phyloP scores from a whole-genome alignment of 2,113 vertebrate species.

The Trochalopteron elliotii region DNA sequence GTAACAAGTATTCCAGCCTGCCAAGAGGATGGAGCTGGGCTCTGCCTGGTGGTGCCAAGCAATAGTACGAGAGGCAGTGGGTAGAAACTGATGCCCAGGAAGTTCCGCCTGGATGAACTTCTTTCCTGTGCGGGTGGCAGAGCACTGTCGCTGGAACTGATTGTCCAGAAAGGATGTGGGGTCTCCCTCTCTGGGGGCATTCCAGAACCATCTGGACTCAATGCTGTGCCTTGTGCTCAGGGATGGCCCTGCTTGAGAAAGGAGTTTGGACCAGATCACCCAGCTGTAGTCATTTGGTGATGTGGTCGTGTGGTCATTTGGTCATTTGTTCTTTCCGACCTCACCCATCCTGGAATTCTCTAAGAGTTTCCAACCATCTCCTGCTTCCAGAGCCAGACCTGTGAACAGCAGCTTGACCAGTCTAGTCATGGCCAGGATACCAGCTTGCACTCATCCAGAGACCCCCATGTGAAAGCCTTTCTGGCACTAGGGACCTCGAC shows the following conservation, averaged over 20 bases:
- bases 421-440: not conserved
- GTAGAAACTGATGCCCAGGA: not conserved
- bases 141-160: not conserved
- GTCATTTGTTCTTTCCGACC: not conserved
- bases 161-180: not conserved
- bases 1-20: not conserved
- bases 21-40: not conserved
- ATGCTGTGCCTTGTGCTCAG: not conserved
- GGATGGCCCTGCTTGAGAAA: not conserved
- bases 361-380: fast-evolving
- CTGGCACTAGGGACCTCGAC: fast-evolving
- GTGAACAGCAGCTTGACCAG: not conserved
- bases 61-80: not conserved
- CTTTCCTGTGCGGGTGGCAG: not conserved
- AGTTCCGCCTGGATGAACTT: not conserved
- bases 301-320: not conserved
- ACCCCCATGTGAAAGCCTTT: not conserved
- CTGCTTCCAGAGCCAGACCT: not conserved
- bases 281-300: not conserved
- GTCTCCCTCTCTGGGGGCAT: not conserved
- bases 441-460: not conserved
- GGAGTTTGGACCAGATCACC: not conserved
- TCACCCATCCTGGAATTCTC: not conserved
- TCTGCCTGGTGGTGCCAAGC: not conserved
- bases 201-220: not conserved